These are phyloP conservation scores for Suillia variegata DNA, from an alignment of 2,888 invertebrate genomes.

Conservation along the genomic window DNA sequence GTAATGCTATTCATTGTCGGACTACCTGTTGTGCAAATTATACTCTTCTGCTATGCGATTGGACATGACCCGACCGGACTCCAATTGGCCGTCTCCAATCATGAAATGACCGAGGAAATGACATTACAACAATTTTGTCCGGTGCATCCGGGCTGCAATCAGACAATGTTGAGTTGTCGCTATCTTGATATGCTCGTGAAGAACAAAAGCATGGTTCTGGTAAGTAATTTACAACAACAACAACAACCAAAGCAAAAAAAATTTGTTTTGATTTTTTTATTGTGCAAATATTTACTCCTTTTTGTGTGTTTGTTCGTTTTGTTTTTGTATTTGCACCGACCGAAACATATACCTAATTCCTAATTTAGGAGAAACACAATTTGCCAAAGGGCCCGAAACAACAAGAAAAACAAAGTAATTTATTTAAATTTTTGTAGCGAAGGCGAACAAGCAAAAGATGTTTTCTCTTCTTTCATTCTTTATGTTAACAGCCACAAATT, in stretches of 20 bases:
- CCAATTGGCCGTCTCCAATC: conserved; percentile 79
- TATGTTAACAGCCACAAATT: conserved; percentile 50
- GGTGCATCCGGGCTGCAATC: conserved; percentile 66
- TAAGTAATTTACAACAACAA: too few species aligned
- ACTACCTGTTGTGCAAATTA: conserved; percentile 83
- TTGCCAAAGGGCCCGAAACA: too few species aligned
- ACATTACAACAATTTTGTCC: conserved; percentile 63
- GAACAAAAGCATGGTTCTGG: conserved; percentile 71
- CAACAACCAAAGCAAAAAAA: too few species aligned
- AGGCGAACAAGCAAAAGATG: not conserved
- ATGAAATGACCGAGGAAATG: conserved; percentile 68
- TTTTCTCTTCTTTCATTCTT: too few species aligned
- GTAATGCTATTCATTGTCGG: conserved; percentile 85
- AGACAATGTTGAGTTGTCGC: conserved; percentile 75
- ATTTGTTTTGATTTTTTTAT: too few species aligned
- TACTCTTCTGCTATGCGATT: conserved; percentile 86
- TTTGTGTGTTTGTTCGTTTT: too few species aligned
- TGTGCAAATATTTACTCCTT: too few species aligned
- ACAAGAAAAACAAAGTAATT: too few species aligned
- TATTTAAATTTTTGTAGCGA: not conserved
- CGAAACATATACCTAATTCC: not conserved
- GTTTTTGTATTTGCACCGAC: too few species aligned
- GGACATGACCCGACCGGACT: conserved; percentile 84
- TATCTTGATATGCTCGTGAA: conserved; percentile 74
- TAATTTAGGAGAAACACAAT: too few species aligned